Evolutionary conservation across 1,140 invertebrate genomes (phyloP), one percentile per base, ranked within the genome.

Genomic region (Acromyrmex charruanus): DNA sequence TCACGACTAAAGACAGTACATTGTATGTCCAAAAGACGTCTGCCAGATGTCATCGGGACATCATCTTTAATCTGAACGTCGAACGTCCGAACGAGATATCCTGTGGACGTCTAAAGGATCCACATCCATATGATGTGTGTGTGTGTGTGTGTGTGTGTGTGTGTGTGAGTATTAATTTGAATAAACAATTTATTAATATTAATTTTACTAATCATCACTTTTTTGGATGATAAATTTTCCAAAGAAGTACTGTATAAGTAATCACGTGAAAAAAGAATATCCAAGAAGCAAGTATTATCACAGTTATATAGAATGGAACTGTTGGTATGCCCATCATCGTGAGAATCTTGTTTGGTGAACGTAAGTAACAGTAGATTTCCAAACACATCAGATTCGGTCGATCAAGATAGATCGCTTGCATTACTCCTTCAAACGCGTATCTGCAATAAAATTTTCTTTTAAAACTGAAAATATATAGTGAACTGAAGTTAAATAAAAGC

Each of bases 381-480:
- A 95, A 88, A 88, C 97, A 97, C 0, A 95, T 91, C 49, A 97
- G 91, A 49, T 94, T 94, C 6, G 92, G 90, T 63, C 98, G 95
- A 74, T 96, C 94, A 2, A 97, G 97, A 92, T 98, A 99, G 4
- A 98, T 96, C 2, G 97, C 96, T 88, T 98, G 96, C 39, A 98
- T 92, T 0, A 97, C 95, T 4, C 97, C 97, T 93, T 98, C 98
- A 90, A 98, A 98, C 0, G 97, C 96, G 75, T 98, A 98, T 16
- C 95, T 94, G 28, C 77, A 90, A 96, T 92, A 81, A 96, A 94
- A 91, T 96, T 21, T 44, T n/a, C 59, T 6, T 44, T 44, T 7
- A 44, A 44, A 16, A 14, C 9, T 25, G 4, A 58, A 77, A 39
- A 59, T 39, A 55, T 59, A 28, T 16, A 21, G 2, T 69, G 35